Percentiles rank a stretch among this genome's conserved stretches.
These are phyloP conservation scores for Callithrix jacchus DNA, from an alignment of 2,113 vertebrate species.

Conservation along the genomic window DNA sequence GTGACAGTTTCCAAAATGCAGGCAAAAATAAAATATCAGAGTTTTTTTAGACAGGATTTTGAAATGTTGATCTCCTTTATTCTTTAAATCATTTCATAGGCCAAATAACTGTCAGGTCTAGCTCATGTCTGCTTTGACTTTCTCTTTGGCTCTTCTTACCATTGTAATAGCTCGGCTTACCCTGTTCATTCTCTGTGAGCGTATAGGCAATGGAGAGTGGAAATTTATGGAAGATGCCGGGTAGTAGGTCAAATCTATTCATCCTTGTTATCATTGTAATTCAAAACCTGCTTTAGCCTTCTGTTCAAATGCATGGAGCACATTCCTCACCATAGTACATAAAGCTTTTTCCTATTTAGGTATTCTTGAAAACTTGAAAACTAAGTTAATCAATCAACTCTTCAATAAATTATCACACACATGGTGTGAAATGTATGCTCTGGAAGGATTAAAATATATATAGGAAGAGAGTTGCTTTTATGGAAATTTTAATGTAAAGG, in stretches of 20 bases:
- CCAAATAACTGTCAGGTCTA: background rate
- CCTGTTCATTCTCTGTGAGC: background rate
- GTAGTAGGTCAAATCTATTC: background rate
- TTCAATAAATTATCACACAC: background rate
- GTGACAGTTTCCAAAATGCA: background rate
- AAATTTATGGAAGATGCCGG: background rate
- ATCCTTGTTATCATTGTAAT: background rate
- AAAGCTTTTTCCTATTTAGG: background rate
- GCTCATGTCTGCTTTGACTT: background rate
- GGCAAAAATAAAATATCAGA: background rate
- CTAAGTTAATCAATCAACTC: background rate
- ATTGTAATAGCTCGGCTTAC: background rate
- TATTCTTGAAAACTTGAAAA: background rate
- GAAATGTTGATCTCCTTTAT: slow-evolving; percentile 7
- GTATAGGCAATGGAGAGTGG: background rate
- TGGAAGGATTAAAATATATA: background rate
- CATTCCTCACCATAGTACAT: background rate
- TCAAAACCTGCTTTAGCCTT: background rate
- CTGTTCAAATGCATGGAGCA: background rate
- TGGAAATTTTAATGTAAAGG: background rate
- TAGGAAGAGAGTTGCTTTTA: background rate
- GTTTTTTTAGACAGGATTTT: background rate
- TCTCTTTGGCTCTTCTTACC: background rate
- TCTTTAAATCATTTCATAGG: background rate
- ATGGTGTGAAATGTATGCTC: background rate